These are phyloP conservation scores for Maconellicoccus hirsutus DNA, from an alignment of 1,140 invertebrate genomes.

Conservation along the genomic window DNA sequence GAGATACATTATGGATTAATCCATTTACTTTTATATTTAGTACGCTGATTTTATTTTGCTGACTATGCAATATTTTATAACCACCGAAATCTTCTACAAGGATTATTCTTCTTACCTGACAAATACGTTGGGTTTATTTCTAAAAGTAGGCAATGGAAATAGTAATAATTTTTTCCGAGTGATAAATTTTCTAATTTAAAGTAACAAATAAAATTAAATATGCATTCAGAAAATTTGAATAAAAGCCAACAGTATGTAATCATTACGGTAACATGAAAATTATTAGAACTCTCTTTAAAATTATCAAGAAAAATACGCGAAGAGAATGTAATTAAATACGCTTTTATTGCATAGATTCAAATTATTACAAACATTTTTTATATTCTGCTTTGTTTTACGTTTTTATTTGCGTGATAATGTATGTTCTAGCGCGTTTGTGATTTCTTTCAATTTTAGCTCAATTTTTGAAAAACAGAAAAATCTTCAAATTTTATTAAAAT, in stretches of 20 bases:
- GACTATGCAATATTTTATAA: too few relatives aligned
- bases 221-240: neutral
- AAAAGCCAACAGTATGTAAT: neutral
- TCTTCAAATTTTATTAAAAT: neutral
- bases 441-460: neutral
- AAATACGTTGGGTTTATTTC: neutral
- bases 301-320: neutral
- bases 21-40: too few relatives aligned
- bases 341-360: neutral
- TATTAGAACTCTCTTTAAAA: neutral
- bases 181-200: slow-evolving; percentile 10
- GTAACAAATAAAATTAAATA: neutral
- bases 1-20: too few relatives aligned
- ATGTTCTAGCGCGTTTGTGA: too few relatives aligned
- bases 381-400: neutral
- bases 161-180: neutral
- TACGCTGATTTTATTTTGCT: too few relatives aligned
- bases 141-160: neutral
- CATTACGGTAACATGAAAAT: slow-evolving; percentile 7
- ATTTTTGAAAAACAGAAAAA: neutral
- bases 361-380: neutral
- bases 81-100: too few relatives aligned
- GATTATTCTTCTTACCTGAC: neutral
- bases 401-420: too few relatives aligned
- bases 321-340: neutral